Base-by-base conservation (phyloP, 1,140 invertebrate species). In the Drosophila melanica region DNA sequence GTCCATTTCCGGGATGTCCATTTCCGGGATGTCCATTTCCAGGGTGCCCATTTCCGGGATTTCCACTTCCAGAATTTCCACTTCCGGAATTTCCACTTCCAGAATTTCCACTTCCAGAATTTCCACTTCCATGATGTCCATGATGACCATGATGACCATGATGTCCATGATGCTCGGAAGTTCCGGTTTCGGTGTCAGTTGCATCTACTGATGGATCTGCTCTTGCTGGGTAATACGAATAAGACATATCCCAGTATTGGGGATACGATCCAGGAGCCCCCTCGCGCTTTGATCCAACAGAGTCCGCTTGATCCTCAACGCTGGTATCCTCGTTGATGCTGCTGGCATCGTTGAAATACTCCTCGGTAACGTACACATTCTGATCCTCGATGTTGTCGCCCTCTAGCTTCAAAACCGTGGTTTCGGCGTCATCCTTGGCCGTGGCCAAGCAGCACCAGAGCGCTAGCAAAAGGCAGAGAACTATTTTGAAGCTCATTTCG, bases 401-500 rank as follows among this genome's bases (percentile, higher is more conserved):
- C 5, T n/a, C 42, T 3, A 65, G n/a, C n/a, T 39, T 47, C 11
- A 58, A 50, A 20, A 41, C 11, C 11, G 37, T 8, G 6, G 33
- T 11, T 12, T 59, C 16, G 6, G 16, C 12, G 4, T 51, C 47
- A 11, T 51, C 45, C 16, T 35, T 42, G 65, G 65, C 55, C 16
- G 27, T 1, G 20, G 47, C 37, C 33, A 33, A 14, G 44, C 58
- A 33, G 45, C 67, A 47, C 12, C 50, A 37, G 12, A 69, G 48
- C 1, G 50, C 58, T 58, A 69, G 10, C 54, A 58, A 14, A 20
- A 66, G 33, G 14, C 33, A 58, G n/a, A 57, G 3, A 3, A 7
- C 1, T 4, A 66, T 48, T 47, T 66, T 66, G 2, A 23, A 16
- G 44, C 54, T 57, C 64, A 66, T 66, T 27, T 41, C 11, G 33